Conservation (phyloP, 2,888 invertebrate genomes). For the Diaprepes abbreviatus region DNA sequence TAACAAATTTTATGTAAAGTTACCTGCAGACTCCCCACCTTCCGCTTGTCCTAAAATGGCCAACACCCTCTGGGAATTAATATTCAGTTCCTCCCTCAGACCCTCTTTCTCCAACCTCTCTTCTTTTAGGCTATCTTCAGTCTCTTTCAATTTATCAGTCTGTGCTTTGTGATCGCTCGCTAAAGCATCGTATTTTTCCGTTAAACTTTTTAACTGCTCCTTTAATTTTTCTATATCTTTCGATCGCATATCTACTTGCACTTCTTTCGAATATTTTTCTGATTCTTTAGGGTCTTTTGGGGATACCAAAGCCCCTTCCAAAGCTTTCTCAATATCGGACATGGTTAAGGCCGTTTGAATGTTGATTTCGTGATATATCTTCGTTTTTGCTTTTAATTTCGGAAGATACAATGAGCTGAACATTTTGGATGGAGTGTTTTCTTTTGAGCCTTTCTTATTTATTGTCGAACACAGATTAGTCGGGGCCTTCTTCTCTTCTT, state of each 20-base stretch:
- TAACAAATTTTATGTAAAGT: no score
- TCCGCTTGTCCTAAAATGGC: conserved; percentile 72
- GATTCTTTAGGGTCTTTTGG: conserved; percentile 60
- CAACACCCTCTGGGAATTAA: conserved; percentile 80
- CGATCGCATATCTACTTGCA: conserved; percentile 73
- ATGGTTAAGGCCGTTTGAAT: conserved; percentile 84
- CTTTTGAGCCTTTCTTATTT: conserved; percentile 50
- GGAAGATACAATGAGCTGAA: conserved; percentile 59
- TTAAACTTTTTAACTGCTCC: conserved; percentile 72
- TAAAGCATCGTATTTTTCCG: conserved; percentile 75
- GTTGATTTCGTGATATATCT: conserved; percentile 85
- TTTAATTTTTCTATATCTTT: conserved; percentile 75
- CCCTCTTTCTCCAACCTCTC: conserved; percentile 82
- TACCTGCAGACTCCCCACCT: conserved; percentile 72
- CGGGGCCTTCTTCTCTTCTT: conserved; percentile 47
- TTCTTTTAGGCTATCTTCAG: conserved; percentile 75
- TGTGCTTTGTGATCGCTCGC: conserved; percentile 65
- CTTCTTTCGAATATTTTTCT: conserved; percentile 60
- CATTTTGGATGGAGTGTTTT: conserved; percentile 49
- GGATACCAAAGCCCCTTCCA: conserved; percentile 72
- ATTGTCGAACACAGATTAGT: conserved; percentile 6
- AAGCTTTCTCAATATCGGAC: conserved; percentile 79
- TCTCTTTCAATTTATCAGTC: conserved; percentile 68
- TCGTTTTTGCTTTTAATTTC: conserved; percentile 70
- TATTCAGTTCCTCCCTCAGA: conserved; percentile 80